These are phyloP conservation scores for Drosophila obscura DNA, from an alignment of 1,140 invertebrate genomes.

Conservation along the genomic window DNA sequence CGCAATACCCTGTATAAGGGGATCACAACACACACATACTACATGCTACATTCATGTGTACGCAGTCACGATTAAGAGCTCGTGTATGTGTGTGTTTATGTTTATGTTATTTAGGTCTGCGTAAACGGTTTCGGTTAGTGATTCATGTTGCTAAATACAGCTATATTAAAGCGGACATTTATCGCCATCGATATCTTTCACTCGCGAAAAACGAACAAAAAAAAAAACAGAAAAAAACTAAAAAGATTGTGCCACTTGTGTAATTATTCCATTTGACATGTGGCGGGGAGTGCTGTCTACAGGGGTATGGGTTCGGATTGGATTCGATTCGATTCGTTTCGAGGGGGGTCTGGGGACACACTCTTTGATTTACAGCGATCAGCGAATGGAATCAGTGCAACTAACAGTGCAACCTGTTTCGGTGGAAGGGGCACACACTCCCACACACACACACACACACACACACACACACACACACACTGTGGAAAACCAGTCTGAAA, in stretches of 20 bases:
- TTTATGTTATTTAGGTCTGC: conserved; percentile 46
- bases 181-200: conserved; percentile 53
- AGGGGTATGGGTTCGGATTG: too few species aligned
- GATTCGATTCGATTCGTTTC: too few species aligned
- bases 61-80: conserved; percentile 42
- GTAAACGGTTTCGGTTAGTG: conserved; percentile 54
- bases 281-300: conserved; percentile 2
- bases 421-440: conserved; percentile 7
- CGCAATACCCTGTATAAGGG: neutral
- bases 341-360: conserved; percentile 6
- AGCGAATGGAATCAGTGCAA: conserved; percentile 70
- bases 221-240: conserved; percentile 28
- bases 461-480: neutral
- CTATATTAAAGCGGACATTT: conserved; percentile 41
- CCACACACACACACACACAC: neutral
- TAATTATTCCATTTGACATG: conserved; percentile 61
- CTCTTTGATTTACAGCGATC: conserved; percentile 64
- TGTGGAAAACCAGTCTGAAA: conserved; percentile 60
- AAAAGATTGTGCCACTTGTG: conserved; percentile 56
- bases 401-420: conserved; percentile 80
- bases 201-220: conserved; percentile 23
- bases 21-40: too few species aligned
- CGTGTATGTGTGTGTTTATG: conserved; percentile 18
- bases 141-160: conserved; percentile 53
- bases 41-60: neutral